phyloP scores from a whole-genome alignment of 2,888 invertebrate genomes.

The Leucoptera coffeella region DNA sequence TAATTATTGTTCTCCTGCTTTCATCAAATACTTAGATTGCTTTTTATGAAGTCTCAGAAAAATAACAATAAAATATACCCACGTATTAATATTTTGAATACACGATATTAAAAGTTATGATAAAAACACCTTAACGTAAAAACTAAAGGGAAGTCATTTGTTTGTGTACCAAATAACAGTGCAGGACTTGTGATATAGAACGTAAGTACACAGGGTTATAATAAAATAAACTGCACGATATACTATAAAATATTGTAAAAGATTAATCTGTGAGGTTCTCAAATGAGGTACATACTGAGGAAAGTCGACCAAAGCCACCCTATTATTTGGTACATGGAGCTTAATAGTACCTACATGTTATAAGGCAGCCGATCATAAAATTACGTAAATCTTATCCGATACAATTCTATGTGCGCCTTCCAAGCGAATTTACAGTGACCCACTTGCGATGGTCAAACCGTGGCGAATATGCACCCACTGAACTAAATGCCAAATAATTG shows the following conservation, averaged over 20 bases:
- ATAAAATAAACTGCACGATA: too few species aligned
- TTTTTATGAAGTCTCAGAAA: constrained; percentile 47
- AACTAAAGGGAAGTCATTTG: constrained; percentile 30
- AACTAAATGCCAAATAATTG: constrained; percentile 3
- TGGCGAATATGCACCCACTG: too few species aligned
- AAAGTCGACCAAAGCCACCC: constrained; percentile 12
- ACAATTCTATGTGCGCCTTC: constrained; percentile 3
- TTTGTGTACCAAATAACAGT: constrained; percentile 47
- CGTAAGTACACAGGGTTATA: too few species aligned
- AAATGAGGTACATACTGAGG: constrained; percentile 41
- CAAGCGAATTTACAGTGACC: too few species aligned
- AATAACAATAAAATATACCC: constrained; percentile 47
- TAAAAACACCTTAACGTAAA: constrained; percentile 34
- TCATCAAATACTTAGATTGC: constrained; percentile 45
- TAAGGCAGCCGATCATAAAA: constrained; percentile 35
- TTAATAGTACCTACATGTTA: constrained; percentile 9
- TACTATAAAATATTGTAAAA: too few species aligned
- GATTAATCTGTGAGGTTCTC: constrained; percentile 39
- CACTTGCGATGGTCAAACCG: too few species aligned
- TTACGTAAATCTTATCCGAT: constrained; percentile 14
- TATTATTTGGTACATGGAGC: constrained; percentile 43
- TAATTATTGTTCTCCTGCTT: constrained; percentile 54
- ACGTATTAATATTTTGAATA: constrained; percentile 42
- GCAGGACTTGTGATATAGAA: constrained; percentile 36
- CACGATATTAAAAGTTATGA: constrained; percentile 38